Base-by-base conservation (phyloP, 2,888 invertebrate genomes). In the Lysandra bellargus region DNA sequence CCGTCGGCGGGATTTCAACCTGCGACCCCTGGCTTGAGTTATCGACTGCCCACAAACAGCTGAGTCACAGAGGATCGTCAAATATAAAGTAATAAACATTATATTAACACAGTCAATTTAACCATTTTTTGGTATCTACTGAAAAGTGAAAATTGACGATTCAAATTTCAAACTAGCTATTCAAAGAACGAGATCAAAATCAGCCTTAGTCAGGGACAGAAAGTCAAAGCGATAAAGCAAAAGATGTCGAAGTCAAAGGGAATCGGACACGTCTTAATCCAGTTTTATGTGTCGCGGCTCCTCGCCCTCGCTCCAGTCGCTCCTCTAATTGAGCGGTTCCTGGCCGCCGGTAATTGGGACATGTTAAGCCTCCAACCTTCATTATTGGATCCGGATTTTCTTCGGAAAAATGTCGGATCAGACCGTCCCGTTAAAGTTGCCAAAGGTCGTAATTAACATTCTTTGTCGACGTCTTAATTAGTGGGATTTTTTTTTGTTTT, bases 281-380 rank as follows among this genome's bases (percentile, higher is more conserved):
- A 74, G 74, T 74, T 79, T 79, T 79, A 79, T 73, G 75, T 74
- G 60, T 44, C 72, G 78, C 79, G 80, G 80, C 79, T 17, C 57
- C 57, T 57, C 57, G 33, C 69, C 33, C 69, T 12, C 4, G 78
- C 80, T 72, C 37, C 75, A 33, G 82, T 84, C 4, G 78, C 80
- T 78, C 37, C 75, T 49, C 82, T 84, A 85, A 85, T 85, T 84
- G 84, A 83, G 83, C 83, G 81, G 82, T 82, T 81, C 83, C 61
- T 79, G 80, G 80, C 79, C 81, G 81, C 80, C 80, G 74, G 79
- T 73, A 73, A 80, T 80, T 78, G 81, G 75, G 69, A 78, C 79
- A 76, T 78, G 81, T 81, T 81, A 78, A 81, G 79, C 81, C 82
- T 82, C 80, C 77, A 81, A 80, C 82, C 81, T 80, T 83, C 81